Conservation (phyloP, 2,113 vertebrate genomes). For the Notarius quadriscutis region DNA sequence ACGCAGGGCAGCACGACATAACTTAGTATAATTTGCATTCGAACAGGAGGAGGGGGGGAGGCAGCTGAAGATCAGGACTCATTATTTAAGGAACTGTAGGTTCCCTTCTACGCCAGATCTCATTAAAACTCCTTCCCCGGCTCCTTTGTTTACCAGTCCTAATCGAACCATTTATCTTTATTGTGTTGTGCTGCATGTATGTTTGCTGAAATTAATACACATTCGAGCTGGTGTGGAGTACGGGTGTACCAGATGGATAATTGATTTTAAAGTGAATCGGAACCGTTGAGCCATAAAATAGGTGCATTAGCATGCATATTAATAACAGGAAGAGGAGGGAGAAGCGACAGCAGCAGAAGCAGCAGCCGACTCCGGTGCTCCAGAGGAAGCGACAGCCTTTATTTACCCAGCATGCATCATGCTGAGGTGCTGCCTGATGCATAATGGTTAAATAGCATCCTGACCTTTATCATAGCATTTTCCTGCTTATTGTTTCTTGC, state of each 20-base stretch:
- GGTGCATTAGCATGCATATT: slow-evolving; percentile 79
- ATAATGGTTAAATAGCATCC: slow-evolving; percentile 3
- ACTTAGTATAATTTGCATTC: slow-evolving; percentile 76
- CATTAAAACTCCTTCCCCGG: slow-evolving; percentile 71
- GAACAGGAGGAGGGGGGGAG: slow-evolving; percentile 48
- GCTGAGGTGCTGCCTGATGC: slow-evolving; percentile 26
- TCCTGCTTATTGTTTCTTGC: not conserved
- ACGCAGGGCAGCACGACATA: slow-evolving; percentile 73
- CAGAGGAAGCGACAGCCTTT: slow-evolving; percentile 62
- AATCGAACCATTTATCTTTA: slow-evolving; percentile 81
- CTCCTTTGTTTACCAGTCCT: slow-evolving; percentile 77
- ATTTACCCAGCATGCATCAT: slow-evolving; percentile 59
- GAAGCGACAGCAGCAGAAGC: slow-evolving; percentile 56
- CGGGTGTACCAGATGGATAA: slow-evolving; percentile 76
- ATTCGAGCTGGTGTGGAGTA: slow-evolving; percentile 68
- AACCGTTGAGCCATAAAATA: slow-evolving; percentile 78
- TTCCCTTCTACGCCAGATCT: slow-evolving; percentile 75
- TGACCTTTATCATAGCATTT: slow-evolving; percentile 35
- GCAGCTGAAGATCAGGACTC: slow-evolving; percentile 64
- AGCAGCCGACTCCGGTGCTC: slow-evolving; percentile 54
- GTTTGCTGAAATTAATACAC: slow-evolving; percentile 80
- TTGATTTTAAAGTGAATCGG: slow-evolving; percentile 79
- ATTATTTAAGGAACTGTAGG: slow-evolving; percentile 80
- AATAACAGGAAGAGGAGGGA: slow-evolving; percentile 71
- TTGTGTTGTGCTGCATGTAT: slow-evolving; percentile 73